These are phyloP conservation scores for Pyrocephalus nanus DNA, from an alignment of 2,797 vertebrate species.

Conservation along the genomic window DNA sequence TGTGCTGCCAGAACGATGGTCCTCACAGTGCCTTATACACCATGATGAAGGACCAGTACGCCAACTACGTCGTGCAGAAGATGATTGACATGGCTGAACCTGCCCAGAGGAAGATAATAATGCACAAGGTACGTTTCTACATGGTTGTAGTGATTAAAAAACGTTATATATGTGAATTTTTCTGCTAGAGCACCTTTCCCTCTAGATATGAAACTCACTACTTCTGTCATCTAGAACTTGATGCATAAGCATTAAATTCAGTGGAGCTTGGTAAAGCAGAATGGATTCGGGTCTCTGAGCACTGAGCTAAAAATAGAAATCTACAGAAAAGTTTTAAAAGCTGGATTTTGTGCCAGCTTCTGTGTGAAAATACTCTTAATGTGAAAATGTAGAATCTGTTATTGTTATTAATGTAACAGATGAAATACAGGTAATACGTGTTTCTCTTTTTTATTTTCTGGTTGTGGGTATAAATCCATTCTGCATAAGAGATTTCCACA, in stretches of 20 bases:
- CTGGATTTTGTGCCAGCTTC: not conserved
- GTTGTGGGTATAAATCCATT: not conserved
- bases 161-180: fast-evolving
- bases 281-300: not conserved
- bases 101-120: constrained; percentile 97
- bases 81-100: constrained; percentile 99
- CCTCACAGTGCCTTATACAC: constrained; percentile 99
- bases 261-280: not conserved
- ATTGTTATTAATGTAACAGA: not conserved
- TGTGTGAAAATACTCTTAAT: not conserved
- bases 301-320: not conserved
- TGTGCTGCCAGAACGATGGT: constrained; percentile 98
- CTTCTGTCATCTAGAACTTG: not conserved
- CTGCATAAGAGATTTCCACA: not conserved
- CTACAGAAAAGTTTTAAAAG: not conserved
- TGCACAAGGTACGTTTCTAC: constrained; percentile 90
- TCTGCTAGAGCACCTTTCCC: not conserved
- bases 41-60: constrained; percentile 99
- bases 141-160: not conserved
- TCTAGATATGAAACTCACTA: not conserved
- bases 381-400: not conserved
- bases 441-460: not conserved
- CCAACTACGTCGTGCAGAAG: constrained; percentile 99
- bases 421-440: not conserved
- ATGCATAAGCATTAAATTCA: not conserved